Conservation (phyloP, 2,888 invertebrate species). For the Orthosia gracilis region DNA sequence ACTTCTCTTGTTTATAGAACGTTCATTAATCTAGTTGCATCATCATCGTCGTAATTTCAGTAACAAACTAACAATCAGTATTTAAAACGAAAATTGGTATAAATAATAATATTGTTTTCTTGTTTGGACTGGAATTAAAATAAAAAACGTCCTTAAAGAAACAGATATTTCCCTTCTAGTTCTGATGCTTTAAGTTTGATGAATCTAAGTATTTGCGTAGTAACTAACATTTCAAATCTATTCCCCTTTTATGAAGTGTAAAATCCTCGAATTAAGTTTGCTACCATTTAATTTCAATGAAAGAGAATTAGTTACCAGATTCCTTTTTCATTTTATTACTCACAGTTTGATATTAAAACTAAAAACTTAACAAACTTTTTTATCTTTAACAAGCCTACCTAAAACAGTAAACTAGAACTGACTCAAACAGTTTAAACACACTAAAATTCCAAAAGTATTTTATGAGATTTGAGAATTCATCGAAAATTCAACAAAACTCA, state of each 20-base stretch:
- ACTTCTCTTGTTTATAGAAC: too few relatives aligned
- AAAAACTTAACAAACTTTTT: conserved; percentile 13
- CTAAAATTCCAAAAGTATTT: conserved; percentile 51
- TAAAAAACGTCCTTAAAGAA: too few relatives aligned
- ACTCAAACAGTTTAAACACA: conserved; percentile 42
- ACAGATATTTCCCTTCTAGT: too few relatives aligned
- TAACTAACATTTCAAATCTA: not conserved
- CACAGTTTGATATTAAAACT: not conserved
- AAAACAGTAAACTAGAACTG: conserved; percentile 26
- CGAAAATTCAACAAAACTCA: conserved; percentile 58
- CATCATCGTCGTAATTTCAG: too few relatives aligned
- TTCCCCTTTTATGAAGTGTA: not conserved
- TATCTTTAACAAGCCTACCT: conserved; percentile 3
- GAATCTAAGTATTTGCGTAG: not conserved
- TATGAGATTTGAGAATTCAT: conserved; percentile 53
- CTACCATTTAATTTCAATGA: not conserved
- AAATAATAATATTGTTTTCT: too few relatives aligned
- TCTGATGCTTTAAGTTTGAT: too few relatives aligned
- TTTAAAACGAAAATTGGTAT: too few relatives aligned
- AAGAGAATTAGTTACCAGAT: not conserved
- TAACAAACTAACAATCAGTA: too few relatives aligned
- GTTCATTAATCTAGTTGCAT: too few relatives aligned
- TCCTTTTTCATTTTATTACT: not conserved
- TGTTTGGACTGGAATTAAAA: too few relatives aligned
- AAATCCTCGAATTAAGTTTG: not conserved